These are phyloP conservation scores for Plagodis pulveraria DNA, from an alignment of 2,888 invertebrate genomes.

Conservation along the genomic window DNA sequence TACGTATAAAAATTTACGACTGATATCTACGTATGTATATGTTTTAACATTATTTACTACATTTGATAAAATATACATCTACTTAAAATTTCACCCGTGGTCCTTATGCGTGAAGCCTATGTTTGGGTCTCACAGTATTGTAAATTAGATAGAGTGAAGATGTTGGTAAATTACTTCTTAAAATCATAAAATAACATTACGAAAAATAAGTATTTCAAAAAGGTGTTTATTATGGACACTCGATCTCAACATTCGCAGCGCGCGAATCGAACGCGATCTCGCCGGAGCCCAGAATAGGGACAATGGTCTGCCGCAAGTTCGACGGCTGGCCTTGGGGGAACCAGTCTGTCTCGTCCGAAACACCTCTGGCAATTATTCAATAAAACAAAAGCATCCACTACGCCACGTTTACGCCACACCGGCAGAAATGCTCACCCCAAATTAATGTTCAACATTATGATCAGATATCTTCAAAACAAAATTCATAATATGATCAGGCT, in stretches of 20 bases:
- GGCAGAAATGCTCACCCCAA: constrained; percentile 64
- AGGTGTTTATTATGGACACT: constrained; percentile 23
- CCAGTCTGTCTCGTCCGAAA: constrained; percentile 82
- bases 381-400: constrained; percentile 81
- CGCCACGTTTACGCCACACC: constrained; percentile 71
- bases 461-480: background rate
- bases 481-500: too few relatives aligned
- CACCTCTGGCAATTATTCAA: constrained; percentile 84
- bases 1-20: too few relatives aligned
- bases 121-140: too few relatives aligned
- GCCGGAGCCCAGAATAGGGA: constrained; percentile 57
- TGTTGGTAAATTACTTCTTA: too few relatives aligned
- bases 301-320: constrained; percentile 71
- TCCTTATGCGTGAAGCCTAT: too few relatives aligned
- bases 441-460: constrained; percentile 52
- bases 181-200: background rate
- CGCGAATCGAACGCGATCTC: constrained; percentile 35
- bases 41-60: too few relatives aligned
- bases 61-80: too few relatives aligned
- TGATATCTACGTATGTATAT: too few relatives aligned
- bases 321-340: constrained; percentile 83
- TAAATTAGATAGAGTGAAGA: too few relatives aligned
- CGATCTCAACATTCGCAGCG: constrained; percentile 20
- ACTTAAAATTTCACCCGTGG: too few relatives aligned
- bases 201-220: constrained; percentile 3